These are phyloP conservation scores for Alexandromys fortis DNA, from an alignment of 2,113 vertebrate species.

Conservation along the genomic window DNA sequence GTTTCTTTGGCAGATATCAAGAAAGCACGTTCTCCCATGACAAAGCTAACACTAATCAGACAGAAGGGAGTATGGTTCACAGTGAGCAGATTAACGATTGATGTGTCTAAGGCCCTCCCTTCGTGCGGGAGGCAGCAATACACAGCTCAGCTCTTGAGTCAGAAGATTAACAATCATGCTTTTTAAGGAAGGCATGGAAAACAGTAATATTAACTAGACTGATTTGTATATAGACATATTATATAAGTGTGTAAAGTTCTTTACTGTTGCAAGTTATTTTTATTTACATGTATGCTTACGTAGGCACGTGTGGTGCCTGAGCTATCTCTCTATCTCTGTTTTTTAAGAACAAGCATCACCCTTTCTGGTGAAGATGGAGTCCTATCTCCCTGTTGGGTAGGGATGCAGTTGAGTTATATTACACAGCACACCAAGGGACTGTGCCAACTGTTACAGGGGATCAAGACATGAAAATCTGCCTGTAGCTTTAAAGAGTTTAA, in stretches of 20 bases:
- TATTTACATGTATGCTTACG: not conserved
- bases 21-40: not conserved
- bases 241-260: not conserved
- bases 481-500: not conserved
- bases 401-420: not conserved
- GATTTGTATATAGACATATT: not conserved
- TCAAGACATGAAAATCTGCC: not conserved
- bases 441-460: not conserved
- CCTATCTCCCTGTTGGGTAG: not conserved
- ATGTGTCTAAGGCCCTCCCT: not conserved
- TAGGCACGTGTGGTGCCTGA: not conserved
- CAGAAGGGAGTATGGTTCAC: not conserved
- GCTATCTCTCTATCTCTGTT: not conserved
- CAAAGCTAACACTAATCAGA: not conserved
- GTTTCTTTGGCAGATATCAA: not conserved
- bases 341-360: slow-evolving; percentile 30
- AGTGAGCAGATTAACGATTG: not conserved
- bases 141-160: not conserved
- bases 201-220: not conserved
- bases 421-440: not conserved
- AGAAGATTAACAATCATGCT: not conserved
- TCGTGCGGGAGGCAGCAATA: not conserved
- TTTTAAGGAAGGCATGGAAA: not conserved
- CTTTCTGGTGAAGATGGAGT: not conserved
- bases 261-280: not conserved